Base-by-base conservation (phyloP, 2,113 vertebrate genomes). In the Neoarius graeffei region DNA sequence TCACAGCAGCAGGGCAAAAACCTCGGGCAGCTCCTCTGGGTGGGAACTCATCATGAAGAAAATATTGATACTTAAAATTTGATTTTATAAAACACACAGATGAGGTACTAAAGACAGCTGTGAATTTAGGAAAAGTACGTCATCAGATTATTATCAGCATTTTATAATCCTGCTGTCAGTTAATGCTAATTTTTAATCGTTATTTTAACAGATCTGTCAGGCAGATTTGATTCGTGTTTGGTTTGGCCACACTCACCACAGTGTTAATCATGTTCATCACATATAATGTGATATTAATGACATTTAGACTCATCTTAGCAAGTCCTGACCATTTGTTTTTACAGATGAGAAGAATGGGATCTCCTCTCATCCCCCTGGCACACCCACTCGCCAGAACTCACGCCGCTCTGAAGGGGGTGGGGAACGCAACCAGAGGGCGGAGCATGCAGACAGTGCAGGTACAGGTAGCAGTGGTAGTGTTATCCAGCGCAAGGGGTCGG, bases 321-420 rank as follows among this genome's bases (percentile, higher is more conserved):
- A 13, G n/a, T 69, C 54, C 56, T 69, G n/a, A 11, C 19, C 25
- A 20, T 17, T 83, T 88, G 56, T 7, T 35, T 67, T 15, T 79
- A 7, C 48, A 95, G 97, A 98, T 89, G 97, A 98, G 94, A 98
- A 97, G 94, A 98, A 97, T 0, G 97, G 97, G 19, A 94, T 96
- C 80, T 92, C 93, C 56, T 93, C 96, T 81, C 94, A 91, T 2
- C 93, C 93, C 48, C 96, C 96, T 50, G 93, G 95, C 69, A 94
- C 96, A 17, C 95, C 96, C 3, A 95, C 96, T 5, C 95, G 95
- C 67, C 97, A 97, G 92, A 96, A 96, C 87, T 90, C 96, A 69
- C 86, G 92, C 84, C 96, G 95, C 73, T 96, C 96, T 0, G 97
- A 98, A 90, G 86, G 96, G 69, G 92, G 94, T 81, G 92, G 91